Evolutionary conservation across 2,797 vertebrate species (phyloP).

Genomic region (Hemitrygon akajei): DNA sequence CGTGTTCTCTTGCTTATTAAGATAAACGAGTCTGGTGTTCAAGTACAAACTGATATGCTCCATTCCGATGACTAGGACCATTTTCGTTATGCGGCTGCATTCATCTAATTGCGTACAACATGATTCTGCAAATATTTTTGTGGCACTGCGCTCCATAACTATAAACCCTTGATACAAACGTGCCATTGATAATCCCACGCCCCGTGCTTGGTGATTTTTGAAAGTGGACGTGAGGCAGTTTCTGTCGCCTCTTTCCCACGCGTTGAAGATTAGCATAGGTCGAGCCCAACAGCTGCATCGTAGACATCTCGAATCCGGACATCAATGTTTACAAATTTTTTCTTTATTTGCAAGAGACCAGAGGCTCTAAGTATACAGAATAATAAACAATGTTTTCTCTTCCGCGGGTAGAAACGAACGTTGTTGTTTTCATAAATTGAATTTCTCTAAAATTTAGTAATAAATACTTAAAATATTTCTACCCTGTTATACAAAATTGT

Average conservation of each 20-base stretch:
- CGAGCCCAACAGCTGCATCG: slow-evolving; percentile 21
- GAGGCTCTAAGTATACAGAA: no score
- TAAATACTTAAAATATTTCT: no score
- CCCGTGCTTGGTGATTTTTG: slow-evolving; percentile 14
- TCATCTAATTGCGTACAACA: not conserved
- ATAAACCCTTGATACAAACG: not conserved
- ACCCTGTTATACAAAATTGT: no score
- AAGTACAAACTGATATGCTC: not conserved
- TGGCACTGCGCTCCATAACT: not conserved
- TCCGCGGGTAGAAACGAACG: no score
- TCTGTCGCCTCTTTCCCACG: slow-evolving; percentile 1
- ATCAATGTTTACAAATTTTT: no score
- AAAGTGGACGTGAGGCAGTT: slow-evolving; percentile 21
- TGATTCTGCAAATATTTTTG: not conserved
- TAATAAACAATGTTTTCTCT: no score
- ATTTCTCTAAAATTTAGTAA: no score
- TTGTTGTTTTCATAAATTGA: no score
- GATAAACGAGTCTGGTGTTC: not conserved
- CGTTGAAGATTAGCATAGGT: slow-evolving; percentile 21
- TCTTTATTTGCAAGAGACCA: no score
- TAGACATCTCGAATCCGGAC: no score
- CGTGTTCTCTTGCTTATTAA: not conserved
- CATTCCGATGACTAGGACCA: not conserved
- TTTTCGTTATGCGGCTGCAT: not conserved
- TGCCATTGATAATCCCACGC: not conserved